A percentile compares a stretch with the other conserved stretches of the same genome.
phyloP scores from a whole-genome alignment of 1,140 invertebrate genomes.

The Drosophila tani region DNA sequence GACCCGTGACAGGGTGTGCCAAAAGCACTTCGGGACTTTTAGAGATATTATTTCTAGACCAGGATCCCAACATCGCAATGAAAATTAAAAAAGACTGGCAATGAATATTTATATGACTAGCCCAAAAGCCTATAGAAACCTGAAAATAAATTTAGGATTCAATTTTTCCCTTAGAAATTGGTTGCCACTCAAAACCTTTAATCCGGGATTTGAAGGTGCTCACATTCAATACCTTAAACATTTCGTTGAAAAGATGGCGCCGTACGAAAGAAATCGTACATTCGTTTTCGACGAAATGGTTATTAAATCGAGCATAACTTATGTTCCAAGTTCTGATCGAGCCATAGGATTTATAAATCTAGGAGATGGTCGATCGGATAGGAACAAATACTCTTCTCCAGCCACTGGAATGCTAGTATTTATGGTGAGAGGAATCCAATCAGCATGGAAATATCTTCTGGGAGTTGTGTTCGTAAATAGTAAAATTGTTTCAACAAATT shows the following conservation, averaged over 20 bases:
- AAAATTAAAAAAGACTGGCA: too few species aligned
- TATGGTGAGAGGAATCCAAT: background rate
- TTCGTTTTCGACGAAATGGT: background rate
- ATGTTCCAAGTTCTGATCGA: background rate
- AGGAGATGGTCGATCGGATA: background rate
- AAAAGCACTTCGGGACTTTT: too few species aligned
- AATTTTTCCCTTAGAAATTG: background rate
- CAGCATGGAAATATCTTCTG: background rate
- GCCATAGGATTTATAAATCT: background rate
- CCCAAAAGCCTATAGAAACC: too few species aligned
- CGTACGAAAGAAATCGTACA: background rate
- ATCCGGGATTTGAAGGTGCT: background rate
- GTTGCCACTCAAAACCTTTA: background rate
- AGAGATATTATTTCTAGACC: too few species aligned
- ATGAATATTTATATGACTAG: too few species aligned
- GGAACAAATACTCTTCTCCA: background rate
- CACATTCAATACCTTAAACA: background rate
- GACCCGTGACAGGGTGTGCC: too few species aligned
- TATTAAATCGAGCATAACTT: too few species aligned
- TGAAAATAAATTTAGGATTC: too few species aligned
- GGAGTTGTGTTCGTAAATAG: background rate
- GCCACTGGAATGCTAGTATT: background rate
- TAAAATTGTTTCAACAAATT: too few species aligned
- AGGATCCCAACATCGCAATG: too few species aligned
- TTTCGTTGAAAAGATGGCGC: too few species aligned